These are phyloP conservation scores for Psittacus erithacus DNA, from an alignment of 2,113 vertebrate species.

Conservation along the genomic window DNA sequence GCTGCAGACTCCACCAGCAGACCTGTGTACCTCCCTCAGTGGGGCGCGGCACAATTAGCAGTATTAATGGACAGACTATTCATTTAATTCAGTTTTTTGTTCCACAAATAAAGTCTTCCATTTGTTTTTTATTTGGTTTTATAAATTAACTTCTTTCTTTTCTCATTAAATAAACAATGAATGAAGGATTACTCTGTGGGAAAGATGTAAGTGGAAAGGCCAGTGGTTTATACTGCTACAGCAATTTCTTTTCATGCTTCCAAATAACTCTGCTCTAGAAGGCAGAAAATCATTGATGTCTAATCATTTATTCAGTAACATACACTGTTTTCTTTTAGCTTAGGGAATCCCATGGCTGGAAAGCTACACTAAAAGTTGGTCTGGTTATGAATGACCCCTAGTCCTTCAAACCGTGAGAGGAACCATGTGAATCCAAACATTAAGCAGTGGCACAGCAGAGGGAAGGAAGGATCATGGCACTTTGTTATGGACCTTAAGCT, in stretches of 20 bases:
- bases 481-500: neutral
- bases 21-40: neutral
- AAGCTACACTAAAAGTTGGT: slow-evolving; percentile 20
- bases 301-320: slow-evolving; percentile 69
- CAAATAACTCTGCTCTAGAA: slow-evolving; percentile 43
- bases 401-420: neutral
- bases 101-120: slow-evolving; percentile 60
- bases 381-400: neutral
- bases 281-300: slow-evolving; percentile 68
- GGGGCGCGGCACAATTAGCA: slow-evolving; percentile 2
- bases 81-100: slow-evolving; percentile 48
- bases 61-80: slow-evolving; percentile 20
- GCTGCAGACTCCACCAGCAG: neutral
- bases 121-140: slow-evolving; percentile 51
- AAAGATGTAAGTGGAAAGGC: slow-evolving; percentile 46
- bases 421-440: neutral
- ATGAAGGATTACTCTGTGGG: slow-evolving; percentile 52
- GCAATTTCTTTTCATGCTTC: slow-evolving; percentile 42
- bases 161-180: slow-evolving; percentile 64
- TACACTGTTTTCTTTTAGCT: slow-evolving; percentile 45
- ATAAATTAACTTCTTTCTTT: slow-evolving; percentile 69
- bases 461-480: neutral
- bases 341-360: slow-evolving; percentile 56
- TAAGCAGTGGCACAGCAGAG: accelerated
- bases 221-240: slow-evolving; percentile 46